Conservation (phyloP, 2,888 invertebrate genomes). For the Leptinotarsa haldemani region DNA sequence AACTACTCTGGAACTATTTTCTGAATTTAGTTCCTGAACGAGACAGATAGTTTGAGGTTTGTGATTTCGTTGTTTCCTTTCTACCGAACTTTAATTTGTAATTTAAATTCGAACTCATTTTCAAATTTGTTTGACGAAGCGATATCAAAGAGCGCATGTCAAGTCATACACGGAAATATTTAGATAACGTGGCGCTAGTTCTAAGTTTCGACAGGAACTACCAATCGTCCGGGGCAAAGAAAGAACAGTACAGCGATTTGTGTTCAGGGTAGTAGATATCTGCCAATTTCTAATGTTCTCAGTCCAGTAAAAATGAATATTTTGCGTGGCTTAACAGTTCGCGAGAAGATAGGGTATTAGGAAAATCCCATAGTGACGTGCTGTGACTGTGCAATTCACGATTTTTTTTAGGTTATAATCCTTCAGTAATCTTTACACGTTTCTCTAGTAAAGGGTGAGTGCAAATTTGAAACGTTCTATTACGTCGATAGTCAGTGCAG, state of each 20-base stretch:
- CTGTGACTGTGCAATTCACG: constrained; percentile 44
- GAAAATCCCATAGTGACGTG: constrained; percentile 17
- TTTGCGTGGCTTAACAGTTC: constrained; percentile 16
- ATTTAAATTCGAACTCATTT: neutral
- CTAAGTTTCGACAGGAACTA: constrained; percentile 6
- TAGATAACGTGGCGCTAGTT: constrained; percentile 1
- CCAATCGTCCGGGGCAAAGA: constrained; percentile 3
- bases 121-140: neutral
- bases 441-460: constrained; percentile 43
- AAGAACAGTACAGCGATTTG: neutral
- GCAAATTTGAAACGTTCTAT: constrained; percentile 5
- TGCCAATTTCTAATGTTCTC: neutral
- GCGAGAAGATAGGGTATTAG: constrained; percentile 18
- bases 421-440: constrained; percentile 38
- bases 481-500: neutral
- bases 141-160: constrained; percentile 12
- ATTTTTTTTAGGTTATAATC: constrained; percentile 48
- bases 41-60: constrained; percentile 15
- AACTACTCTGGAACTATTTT: constrained; percentile 14
- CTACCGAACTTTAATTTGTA: neutral
- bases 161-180: neutral
- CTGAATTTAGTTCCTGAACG: constrained; percentile 19
- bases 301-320: neutral
- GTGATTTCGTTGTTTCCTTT: neutral
- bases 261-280: neutral